A percentile compares a stretch with the other conserved stretches of the same genome.
Evolutionary conservation across 2,888 invertebrate species (phyloP).

Genomic region (Drosophila neonasuta): DNA sequence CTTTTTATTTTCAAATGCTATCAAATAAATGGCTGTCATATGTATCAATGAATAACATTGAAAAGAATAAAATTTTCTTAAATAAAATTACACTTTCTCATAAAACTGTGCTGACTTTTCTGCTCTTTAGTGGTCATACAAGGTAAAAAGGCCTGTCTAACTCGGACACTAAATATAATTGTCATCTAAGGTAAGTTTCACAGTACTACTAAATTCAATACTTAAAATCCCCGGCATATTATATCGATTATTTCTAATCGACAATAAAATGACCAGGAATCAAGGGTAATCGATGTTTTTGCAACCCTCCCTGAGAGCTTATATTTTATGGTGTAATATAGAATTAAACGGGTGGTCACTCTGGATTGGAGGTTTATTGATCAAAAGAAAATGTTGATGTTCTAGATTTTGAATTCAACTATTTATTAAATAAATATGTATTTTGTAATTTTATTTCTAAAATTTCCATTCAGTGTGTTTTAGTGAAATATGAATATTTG

Average conservation of each 20-base stretch:
- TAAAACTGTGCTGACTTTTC: too few relatives aligned
- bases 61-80: constrained; percentile 7
- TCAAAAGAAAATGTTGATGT: constrained; percentile 22
- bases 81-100: constrained; percentile 1
- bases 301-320: constrained; percentile 3
- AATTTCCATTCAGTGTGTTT: constrained; percentile 69
- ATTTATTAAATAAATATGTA: constrained; percentile 54
- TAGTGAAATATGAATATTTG: constrained; percentile 36
- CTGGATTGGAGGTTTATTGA: constrained; percentile 20
- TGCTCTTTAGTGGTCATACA: too few relatives aligned
- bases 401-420: constrained; percentile 8
- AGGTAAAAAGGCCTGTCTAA: too few relatives aligned
- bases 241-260: not conserved
- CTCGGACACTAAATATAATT: too few relatives aligned
- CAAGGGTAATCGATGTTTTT: constrained; percentile 3
- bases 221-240: not conserved
- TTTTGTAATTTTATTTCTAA: constrained; percentile 50
- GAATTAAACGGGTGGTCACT: not conserved
- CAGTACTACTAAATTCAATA: too few relatives aligned
- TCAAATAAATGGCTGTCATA: constrained; percentile 4
- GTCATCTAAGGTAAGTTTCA: too few relatives aligned
- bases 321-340: not conserved
- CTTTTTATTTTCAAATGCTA: constrained; percentile 23
- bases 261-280: not conserved
- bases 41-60: constrained; percentile 1